phyloP scores from a whole-genome alignment of 2,113 vertebrate species.

The Hassar affinis region DNA sequence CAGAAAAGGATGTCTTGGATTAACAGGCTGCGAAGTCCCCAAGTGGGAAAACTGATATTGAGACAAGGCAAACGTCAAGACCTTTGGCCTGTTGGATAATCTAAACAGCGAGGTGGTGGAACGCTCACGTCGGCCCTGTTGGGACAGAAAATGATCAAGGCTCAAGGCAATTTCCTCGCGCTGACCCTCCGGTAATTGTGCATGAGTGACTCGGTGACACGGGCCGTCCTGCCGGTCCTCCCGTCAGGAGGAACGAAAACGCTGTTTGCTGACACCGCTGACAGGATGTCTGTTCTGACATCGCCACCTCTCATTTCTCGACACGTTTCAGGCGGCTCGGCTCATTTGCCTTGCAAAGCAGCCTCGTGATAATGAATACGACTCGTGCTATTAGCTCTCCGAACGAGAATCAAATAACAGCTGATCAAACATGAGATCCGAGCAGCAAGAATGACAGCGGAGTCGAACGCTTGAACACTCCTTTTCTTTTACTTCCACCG shows the following conservation, averaged over 20 bases:
- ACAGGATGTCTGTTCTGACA: conserved; percentile 44
- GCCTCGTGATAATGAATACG: conserved; percentile 41
- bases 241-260: conserved; percentile 45
- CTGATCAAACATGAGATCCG: conserved; percentile 3
- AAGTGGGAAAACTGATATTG: not conserved
- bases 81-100: not conserved
- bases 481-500: not conserved
- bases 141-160: conserved; percentile 54
- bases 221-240: conserved; percentile 37
- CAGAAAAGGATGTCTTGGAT: not conserved
- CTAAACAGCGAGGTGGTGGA: not conserved
- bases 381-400: conserved; percentile 15
- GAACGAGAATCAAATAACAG: not conserved
- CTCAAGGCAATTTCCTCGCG: conserved; percentile 51
- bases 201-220: conserved; percentile 48
- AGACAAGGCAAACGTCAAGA: not conserved
- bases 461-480: not conserved
- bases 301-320: conserved; percentile 31
- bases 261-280: conserved; percentile 51
- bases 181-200: conserved; percentile 57
- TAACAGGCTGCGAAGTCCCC: not conserved
- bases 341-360: conserved; percentile 53
- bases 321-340: conserved; percentile 20
- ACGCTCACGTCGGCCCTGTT: conserved; percentile 32
- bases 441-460: not conserved